A percentile compares a stretch with the other conserved stretches of the same genome.
Evolutionary conservation across 1,140 invertebrate genomes (phyloP).

Genomic region (Brachionus asplanchnoidis): DNA sequence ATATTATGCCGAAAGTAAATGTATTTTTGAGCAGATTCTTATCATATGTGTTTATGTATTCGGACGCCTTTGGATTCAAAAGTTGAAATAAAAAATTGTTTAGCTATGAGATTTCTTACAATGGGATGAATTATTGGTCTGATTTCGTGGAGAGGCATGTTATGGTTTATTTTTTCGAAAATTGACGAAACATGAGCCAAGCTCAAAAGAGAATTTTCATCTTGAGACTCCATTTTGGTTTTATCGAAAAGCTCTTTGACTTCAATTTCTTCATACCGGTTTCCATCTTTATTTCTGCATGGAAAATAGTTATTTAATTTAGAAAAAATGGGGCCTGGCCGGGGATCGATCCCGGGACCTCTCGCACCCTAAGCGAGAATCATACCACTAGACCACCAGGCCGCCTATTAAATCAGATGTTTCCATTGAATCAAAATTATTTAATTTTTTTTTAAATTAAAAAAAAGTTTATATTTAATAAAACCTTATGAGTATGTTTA

Average conservation of each 20-base stretch:
- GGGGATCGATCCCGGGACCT: not conserved
- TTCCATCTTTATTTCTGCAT: not conserved
- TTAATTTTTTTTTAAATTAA: not conserved
- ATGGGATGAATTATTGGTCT: slow-evolving; percentile 19
- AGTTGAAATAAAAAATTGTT: not conserved
- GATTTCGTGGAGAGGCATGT: not conserved
- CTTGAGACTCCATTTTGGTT: not conserved
- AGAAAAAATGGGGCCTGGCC: not conserved
- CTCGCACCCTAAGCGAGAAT: not conserved
- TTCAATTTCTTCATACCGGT: not conserved
- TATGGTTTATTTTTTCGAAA: not conserved
- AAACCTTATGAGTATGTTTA: too few relatives aligned
- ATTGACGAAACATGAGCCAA: not conserved
- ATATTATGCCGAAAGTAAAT: slow-evolving; percentile 94
- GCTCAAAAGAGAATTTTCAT: not conserved
- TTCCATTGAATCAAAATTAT: not conserved
- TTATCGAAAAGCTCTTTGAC: not conserved
- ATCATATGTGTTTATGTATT: slow-evolving; percentile 65
- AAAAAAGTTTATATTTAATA: too few relatives aligned
- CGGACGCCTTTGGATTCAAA: not conserved
- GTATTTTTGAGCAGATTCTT: slow-evolving; percentile 89
- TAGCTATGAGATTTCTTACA: not conserved
- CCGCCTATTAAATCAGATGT: not conserved
- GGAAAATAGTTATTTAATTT: not conserved
- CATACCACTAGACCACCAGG: not conserved